phyloP scores from a whole-genome alignment of 2,113 vertebrate species.

The Ictalurus furcatus region DNA sequence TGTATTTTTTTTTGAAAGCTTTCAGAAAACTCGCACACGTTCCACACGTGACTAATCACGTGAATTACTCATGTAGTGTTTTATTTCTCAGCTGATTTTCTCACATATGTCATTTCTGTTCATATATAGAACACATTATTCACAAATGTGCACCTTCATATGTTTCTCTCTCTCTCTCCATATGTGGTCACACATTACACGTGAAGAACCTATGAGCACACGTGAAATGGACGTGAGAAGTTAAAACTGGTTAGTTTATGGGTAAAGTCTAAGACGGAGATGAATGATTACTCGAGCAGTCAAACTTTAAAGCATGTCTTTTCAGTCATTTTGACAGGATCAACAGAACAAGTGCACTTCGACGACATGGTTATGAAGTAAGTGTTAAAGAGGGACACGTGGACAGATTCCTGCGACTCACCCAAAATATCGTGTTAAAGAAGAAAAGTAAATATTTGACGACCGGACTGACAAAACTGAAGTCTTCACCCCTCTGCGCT shows the following conservation, averaged over 20 bases:
- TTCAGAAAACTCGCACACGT: background rate
- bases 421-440: slow-evolving; percentile 93
- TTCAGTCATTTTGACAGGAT: background rate
- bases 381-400: background rate
- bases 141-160: background rate
- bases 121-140: background rate
- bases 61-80: background rate
- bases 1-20: background rate
- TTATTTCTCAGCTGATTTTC: background rate
- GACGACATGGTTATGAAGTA: background rate
- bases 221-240: background rate
- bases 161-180: background rate
- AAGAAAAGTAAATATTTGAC: slow-evolving; percentile 90
- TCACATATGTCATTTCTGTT: background rate
- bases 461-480: slow-evolving; percentile 80
- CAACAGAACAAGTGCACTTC: background rate
- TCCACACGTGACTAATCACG: background rate
- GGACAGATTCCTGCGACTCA: slow-evolving; percentile 69
- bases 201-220: background rate
- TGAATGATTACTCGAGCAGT: slow-evolving; percentile 18
- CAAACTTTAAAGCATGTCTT: background rate
- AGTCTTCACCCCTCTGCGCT: slow-evolving; percentile 70
- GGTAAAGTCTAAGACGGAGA: background rate
- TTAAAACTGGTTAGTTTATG: background rate
- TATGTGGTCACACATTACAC: background rate